Conservation (phyloP, 1,140 invertebrate genomes). For the Lordiphosa stackelbergi region DNA sequence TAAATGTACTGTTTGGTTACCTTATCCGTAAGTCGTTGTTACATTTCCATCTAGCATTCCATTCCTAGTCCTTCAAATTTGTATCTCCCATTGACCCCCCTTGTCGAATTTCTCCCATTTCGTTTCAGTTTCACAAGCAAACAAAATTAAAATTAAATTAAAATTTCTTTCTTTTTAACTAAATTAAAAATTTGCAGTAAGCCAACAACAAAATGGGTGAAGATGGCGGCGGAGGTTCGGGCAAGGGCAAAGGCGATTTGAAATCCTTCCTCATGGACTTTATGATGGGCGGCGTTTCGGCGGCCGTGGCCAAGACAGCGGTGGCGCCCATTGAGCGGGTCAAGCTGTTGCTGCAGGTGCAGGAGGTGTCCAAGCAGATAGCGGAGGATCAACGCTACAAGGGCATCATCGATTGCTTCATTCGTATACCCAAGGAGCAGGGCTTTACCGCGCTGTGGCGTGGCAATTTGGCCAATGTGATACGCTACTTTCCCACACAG, state of each 20-base stretch:
- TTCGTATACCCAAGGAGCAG: slow-evolving; percentile 89
- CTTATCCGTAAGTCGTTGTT: too few relatives aligned
- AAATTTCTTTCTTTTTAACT: too few relatives aligned
- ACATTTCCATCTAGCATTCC: too few relatives aligned
- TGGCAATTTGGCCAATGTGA: slow-evolving; percentile 94
- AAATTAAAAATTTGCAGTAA: too few relatives aligned
- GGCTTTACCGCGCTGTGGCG: slow-evolving; percentile 92
- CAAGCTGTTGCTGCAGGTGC: slow-evolving; percentile 93
- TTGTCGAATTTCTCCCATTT: too few relatives aligned
- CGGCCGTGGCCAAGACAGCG: slow-evolving; percentile 91
- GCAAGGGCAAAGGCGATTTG: slow-evolving; percentile 26
- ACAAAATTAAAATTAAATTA: too few relatives aligned
- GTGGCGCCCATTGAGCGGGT: slow-evolving; percentile 96
- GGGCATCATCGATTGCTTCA: slow-evolving; percentile 79
- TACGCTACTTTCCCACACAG: slow-evolving; percentile 96
- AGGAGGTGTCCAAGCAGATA: slow-evolving; percentile 90
- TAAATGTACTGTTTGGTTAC: too few relatives aligned
- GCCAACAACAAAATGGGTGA: slow-evolving; percentile 53
- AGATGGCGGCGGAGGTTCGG: slow-evolving; percentile 77
- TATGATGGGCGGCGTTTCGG: slow-evolving; percentile 90
- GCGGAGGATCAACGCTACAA: slow-evolving; percentile 86
- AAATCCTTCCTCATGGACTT: slow-evolving; percentile 85
- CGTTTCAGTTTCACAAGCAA: too few relatives aligned
- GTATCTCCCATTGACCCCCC: too few relatives aligned
- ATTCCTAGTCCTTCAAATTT: too few relatives aligned